Percentiles rank a stretch among this genome's conserved stretches.
phyloP scores from a whole-genome alignment of 2,113 vertebrate species.

The Scortum barcoo region DNA sequence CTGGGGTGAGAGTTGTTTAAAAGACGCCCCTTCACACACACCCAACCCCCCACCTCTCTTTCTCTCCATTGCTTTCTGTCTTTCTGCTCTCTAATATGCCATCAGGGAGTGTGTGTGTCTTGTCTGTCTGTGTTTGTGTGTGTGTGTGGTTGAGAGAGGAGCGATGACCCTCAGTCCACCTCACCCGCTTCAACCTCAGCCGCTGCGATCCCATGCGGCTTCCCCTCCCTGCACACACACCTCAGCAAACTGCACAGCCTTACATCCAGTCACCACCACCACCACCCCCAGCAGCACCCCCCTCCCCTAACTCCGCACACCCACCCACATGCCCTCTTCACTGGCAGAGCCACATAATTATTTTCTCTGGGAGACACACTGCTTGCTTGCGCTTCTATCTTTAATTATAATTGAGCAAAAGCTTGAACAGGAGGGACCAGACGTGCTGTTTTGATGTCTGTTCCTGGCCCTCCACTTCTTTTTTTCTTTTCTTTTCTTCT shows the following conservation, averaged over 20 bases:
- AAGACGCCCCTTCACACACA: background rate
- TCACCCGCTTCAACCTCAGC: conserved; percentile 41
- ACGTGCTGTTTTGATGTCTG: conserved; percentile 64
- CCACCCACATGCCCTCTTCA: conserved; percentile 60
- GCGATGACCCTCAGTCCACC: conserved; percentile 60
- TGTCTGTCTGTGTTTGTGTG: background rate
- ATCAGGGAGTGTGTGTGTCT: conserved; percentile 46
- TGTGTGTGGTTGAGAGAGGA: conserved; percentile 43
- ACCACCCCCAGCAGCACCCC: too few species aligned
- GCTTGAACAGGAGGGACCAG: conserved; percentile 48
- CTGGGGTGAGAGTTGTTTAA: conserved; percentile 23
- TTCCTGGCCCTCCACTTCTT: conserved; percentile 31
- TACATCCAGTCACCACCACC: background rate
- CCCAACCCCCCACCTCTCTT: background rate
- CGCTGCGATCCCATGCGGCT: conserved; percentile 38
- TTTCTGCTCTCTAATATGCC: conserved; percentile 62
- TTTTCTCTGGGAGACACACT: conserved; percentile 72
- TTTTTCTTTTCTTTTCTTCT: background rate
- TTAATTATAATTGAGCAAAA: conserved; percentile 80
- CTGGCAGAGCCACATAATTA: conserved; percentile 71
- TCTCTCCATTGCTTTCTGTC: conserved; percentile 21
- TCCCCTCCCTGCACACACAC: conserved; percentile 36
- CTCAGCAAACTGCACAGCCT: conserved; percentile 22
- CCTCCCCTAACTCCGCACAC: background rate
- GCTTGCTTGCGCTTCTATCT: conserved; percentile 66